Evolutionary conservation across 1,140 invertebrate species (phyloP).

Genomic region (Chironomus striatipennis): DNA sequence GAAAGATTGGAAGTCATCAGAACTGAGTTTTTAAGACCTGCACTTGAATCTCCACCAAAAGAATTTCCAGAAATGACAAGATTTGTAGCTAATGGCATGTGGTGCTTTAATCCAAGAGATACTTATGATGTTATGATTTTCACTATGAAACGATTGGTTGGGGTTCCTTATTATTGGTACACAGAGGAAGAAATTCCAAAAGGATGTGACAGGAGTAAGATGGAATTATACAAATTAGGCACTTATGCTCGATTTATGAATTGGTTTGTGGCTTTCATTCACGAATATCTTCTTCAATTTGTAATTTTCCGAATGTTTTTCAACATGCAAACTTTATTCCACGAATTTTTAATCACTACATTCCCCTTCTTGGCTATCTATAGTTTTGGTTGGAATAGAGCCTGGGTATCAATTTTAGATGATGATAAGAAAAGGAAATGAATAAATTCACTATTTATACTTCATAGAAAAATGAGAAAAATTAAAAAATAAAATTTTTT

Average conservation of each 20-base stretch:
- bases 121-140: background rate
- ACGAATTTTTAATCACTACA: background rate
- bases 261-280: background rate
- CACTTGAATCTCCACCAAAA: conserved; percentile 30
- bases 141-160: background rate
- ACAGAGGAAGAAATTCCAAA: background rate
- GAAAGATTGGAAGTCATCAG: conserved; percentile 34
- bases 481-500: no score
- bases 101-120: conserved; percentile 32
- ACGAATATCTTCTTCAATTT: background rate
- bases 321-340: background rate
- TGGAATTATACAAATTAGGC: background rate
- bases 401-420: background rate
- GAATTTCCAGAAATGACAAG: conserved; percentile 35
- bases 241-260: background rate
- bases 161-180: background rate
- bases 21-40: conserved; percentile 33
- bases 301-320: background rate
- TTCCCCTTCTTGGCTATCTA: conserved; percentile 24
- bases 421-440: no score
- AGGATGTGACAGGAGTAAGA: background rate
- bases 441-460: no score
- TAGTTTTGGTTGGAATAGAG: conserved; percentile 19
- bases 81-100: conserved; percentile 34
- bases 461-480: no score